phyloP scores from a whole-genome alignment of 2,888 invertebrate species.

The Scaptomyza tumidula region DNA sequence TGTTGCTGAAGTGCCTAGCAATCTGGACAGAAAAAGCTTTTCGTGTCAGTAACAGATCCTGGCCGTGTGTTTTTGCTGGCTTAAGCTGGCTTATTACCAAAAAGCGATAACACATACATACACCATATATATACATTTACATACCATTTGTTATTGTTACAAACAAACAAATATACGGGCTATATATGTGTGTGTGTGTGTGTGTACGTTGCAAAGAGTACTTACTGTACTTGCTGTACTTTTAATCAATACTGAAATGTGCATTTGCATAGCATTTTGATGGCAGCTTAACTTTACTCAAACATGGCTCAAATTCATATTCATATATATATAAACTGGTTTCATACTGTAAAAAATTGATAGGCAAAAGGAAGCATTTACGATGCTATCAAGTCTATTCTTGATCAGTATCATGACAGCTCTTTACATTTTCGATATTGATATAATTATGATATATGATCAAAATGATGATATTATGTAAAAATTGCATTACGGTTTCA shows the following conservation, averaged over 20 bases:
- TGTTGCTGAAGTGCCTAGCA: slow-evolving; percentile 47
- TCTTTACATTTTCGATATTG: no score
- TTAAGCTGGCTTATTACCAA: slow-evolving; percentile 60
- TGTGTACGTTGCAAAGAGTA: not conserved
- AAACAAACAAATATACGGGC: no score
- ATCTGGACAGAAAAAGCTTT: slow-evolving; percentile 62
- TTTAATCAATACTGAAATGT: slow-evolving; percentile 24
- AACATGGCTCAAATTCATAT: no score
- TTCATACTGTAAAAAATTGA: no score
- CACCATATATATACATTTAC: not conserved
- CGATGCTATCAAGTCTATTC: no score
- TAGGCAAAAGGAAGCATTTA: no score
- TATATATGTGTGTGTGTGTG: no score
- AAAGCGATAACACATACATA: slow-evolving; percentile 45
- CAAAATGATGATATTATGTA: no score
- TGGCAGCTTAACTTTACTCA: no score
- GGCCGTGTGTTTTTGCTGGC: slow-evolving; percentile 52
- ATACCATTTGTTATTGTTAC: not conserved
- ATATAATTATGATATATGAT: no score
- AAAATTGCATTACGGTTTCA: no score
- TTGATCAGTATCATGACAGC: no score
- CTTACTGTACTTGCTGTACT: slow-evolving; percentile 7
- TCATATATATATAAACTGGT: not conserved
- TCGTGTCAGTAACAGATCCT: slow-evolving; percentile 63
- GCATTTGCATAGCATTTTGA: slow-evolving; percentile 8